A percentile compares a stretch with the other conserved stretches of the same genome.
phyloP scores from a whole-genome alignment of 2,113 vertebrate species.

The Dinomys branickii region DNA sequence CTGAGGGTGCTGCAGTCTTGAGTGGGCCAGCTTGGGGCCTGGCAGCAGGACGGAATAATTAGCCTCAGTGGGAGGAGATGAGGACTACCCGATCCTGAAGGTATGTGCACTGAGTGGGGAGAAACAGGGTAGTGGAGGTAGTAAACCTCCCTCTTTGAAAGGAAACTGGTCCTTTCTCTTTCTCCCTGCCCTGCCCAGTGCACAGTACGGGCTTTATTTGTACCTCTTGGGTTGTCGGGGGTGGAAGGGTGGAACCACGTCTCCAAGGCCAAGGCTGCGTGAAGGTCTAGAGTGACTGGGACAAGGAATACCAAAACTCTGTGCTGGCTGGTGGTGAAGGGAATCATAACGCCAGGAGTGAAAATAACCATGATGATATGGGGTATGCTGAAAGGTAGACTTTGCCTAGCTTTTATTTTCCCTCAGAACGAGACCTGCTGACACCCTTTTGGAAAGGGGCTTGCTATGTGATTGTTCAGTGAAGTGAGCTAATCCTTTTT shows the following conservation, averaged over 20 bases:
- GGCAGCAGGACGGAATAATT: constrained; percentile 50
- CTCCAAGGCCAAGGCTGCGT: neutral
- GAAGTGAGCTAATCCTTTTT: neutral
- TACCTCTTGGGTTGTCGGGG: neutral
- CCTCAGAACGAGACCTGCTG: neutral
- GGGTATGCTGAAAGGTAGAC: neutral
- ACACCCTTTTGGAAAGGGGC: neutral
- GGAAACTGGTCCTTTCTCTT: neutral
- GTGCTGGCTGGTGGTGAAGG: neutral
- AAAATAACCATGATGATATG: neutral
- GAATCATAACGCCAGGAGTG: neutral
- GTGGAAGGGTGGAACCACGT: neutral
- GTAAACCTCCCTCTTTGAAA: constrained; percentile 38
- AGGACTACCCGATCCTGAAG: neutral
- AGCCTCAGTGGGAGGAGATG: constrained; percentile 56
- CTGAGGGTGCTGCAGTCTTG: neutral
- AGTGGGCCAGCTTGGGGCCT: neutral
- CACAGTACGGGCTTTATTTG: neutral
- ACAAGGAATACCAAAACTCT: neutral
- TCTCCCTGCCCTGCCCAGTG: neutral
- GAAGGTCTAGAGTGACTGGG: neutral
- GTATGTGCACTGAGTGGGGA: constrained; percentile 37
- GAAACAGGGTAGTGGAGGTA: constrained; percentile 33
- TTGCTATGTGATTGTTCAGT: neutral
- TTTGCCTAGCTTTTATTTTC: constrained; percentile 51